phyloP scores from a whole-genome alignment of 2,113 vertebrate species.

The Nesospiza acunhae region DNA sequence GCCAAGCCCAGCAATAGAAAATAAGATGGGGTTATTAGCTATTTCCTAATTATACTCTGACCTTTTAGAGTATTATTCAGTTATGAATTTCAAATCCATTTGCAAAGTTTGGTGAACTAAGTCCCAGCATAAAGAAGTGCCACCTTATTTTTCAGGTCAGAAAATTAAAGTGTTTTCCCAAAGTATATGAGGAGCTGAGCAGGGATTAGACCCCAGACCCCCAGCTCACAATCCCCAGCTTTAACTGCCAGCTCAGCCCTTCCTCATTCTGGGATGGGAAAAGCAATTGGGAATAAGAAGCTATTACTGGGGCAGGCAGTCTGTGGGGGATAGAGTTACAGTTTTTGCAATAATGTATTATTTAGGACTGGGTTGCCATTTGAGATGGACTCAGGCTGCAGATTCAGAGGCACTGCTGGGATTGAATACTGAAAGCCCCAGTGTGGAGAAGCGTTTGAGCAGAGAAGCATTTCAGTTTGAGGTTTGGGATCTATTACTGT shows the following conservation, averaged over 20 bases:
- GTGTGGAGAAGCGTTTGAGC: not conserved
- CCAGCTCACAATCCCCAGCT: slow-evolving; percentile 23
- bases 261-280: slow-evolving; percentile 34
- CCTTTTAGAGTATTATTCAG: not conserved
- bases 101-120: not conserved
- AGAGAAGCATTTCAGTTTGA: not conserved
- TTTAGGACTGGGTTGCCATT: slow-evolving; percentile 14
- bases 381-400: slow-evolving; percentile 39
- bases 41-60: slow-evolving; percentile 19
- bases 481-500: not conserved
- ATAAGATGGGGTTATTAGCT: not conserved
- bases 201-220: slow-evolving; percentile 23
- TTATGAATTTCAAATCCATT: not conserved
- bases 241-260: slow-evolving; percentile 37
- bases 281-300: slow-evolving; percentile 59
- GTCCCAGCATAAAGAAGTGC: not conserved
- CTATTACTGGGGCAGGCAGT: slow-evolving; percentile 39
- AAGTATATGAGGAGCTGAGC: slow-evolving; percentile 18
- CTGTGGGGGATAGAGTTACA: slow-evolving; percentile 44
- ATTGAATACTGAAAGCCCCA: slow-evolving; percentile 36
- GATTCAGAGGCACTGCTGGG: slow-evolving; percentile 10
- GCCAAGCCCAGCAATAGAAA: not conserved
- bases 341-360: slow-evolving; percentile 49
- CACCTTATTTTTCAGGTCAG: slow-evolving; percentile 19
- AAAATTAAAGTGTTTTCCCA: slow-evolving; percentile 1